Percentiles rank a stretch among this genome's conserved stretches.
Evolutionary conservation across 2,113 vertebrate species (phyloP).

Genomic region (Athene cunicularia): DNA sequence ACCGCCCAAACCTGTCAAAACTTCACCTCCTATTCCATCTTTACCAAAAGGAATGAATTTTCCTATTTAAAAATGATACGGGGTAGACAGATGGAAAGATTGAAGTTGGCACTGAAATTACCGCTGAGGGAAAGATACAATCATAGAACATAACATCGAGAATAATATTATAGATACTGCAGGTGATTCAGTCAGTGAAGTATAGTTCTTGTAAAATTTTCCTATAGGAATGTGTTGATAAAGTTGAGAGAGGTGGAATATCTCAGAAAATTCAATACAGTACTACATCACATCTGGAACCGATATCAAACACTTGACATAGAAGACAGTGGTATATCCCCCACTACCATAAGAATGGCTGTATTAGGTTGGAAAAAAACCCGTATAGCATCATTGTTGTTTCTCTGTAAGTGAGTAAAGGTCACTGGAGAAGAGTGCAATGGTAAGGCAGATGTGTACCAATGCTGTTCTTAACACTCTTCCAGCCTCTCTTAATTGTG

Average conservation of each 20-base stretch:
- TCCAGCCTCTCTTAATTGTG: neutral
- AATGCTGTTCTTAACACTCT: neutral
- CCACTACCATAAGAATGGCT: neutral
- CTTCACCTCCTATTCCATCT: neutral
- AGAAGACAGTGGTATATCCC: neutral
- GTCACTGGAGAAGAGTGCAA: neutral
- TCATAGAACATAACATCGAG: neutral
- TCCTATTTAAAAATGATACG: neutral
- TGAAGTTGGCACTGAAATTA: neutral
- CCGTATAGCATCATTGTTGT: neutral
- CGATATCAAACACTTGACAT: neutral
- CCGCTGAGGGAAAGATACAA: neutral
- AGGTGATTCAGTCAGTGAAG: neutral
- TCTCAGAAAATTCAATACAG: neutral
- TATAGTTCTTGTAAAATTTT: neutral
- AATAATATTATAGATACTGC: neutral
- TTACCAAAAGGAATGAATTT: neutral
- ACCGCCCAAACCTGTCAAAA: neutral
- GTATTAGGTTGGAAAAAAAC: neutral
- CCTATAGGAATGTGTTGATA: neutral
- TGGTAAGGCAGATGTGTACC: neutral
- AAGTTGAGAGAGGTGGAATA: neutral
- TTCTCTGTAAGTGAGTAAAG: neutral
- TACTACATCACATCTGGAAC: neutral
- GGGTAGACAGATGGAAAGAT: neutral